Evolutionary conservation across 1,140 invertebrate species (phyloP), one percentile per base, ranked within the genome.

Genomic region (Bradysia coprophila): DNA sequence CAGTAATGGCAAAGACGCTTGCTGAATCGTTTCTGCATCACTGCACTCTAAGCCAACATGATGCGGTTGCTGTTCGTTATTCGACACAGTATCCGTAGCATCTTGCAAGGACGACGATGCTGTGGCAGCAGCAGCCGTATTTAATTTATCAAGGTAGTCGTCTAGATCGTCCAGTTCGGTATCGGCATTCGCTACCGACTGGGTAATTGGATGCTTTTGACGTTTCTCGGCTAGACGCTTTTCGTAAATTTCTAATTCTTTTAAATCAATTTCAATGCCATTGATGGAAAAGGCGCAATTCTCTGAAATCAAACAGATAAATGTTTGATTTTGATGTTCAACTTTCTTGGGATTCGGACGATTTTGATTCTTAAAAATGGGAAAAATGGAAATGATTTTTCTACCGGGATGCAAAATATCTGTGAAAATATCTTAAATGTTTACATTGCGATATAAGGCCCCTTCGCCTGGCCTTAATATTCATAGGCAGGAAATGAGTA

Each of bases 251-350:
- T 55, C 56, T 46, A 61, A 56, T 44, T 61, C 58, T 45, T 53
- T 55, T 52, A 61, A 60, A 56, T 61, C 58, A 47, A 61, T 57
- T 49, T 61, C 58, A 54, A 61, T 54, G 41, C 58, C 58, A 49
- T 61, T 61, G 40, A 57, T 48, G 52, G 49, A 57, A 55, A 61
- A 60, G 20, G 50, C 53, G 48, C 47, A 13, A 15, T 36, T 36
- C 6, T 36, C 36, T 38, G 11, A 3, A 18, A 28, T 23, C 24
- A 28, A 18, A 20, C 37, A 33, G 13, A 16, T 15, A 34, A 34
- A 34, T 34, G n/a, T 34, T 34, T 16, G 32, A 34, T 34, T 38
- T 38, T 10, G 11, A 20, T 38, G 36, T 19, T 38, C 16, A 31
- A 18, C 21, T 18, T 18, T 38, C 15, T 18, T 10, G 21, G n/a